Percentiles rank a stretch among this genome's conserved stretches.
These are phyloP conservation scores for Pycnomerus fuliginosus DNA, from an alignment of 2,888 invertebrate genomes.

Conservation along the genomic window DNA sequence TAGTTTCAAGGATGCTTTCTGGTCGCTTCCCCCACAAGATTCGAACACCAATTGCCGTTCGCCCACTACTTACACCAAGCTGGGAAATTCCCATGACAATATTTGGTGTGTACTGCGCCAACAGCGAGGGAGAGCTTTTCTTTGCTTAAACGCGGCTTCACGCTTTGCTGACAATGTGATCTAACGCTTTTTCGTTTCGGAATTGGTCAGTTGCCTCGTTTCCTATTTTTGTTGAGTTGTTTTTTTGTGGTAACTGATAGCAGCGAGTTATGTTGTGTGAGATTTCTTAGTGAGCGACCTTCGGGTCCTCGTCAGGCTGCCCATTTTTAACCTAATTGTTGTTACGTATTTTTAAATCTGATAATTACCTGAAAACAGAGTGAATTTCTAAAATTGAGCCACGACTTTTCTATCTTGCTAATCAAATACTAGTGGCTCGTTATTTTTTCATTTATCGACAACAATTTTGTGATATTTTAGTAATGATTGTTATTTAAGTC, in stretches of 20 bases:
- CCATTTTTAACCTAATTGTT: constrained; percentile 52
- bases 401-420: constrained; percentile 40
- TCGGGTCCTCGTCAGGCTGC: constrained; percentile 43
- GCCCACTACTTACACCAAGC: no score
- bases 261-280: constrained; percentile 38
- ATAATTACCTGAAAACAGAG: constrained; percentile 51
- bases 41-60: no score
- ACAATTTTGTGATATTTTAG: constrained; percentile 61
- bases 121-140: constrained; percentile 18
- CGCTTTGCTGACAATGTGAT: constrained; percentile 46
- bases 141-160: constrained; percentile 32
- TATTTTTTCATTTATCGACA: constrained; percentile 57
- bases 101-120: constrained; percentile 18
- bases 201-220: constrained; percentile 45
- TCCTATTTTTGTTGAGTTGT: constrained; percentile 38
- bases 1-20: no score
- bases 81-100: no score
- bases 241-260: constrained; percentile 40
- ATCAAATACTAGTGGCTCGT: constrained; percentile 51
- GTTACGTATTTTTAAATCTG: constrained; percentile 51
- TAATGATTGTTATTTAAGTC: constrained; percentile 60
- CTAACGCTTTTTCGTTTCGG: constrained; percentile 38
- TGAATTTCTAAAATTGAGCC: constrained; percentile 47
- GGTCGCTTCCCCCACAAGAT: no score
- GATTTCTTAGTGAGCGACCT: constrained; percentile 35